These are phyloP conservation scores for Saturnia pavonia DNA, from an alignment of 2,888 invertebrate genomes.

Conservation along the genomic window DNA sequence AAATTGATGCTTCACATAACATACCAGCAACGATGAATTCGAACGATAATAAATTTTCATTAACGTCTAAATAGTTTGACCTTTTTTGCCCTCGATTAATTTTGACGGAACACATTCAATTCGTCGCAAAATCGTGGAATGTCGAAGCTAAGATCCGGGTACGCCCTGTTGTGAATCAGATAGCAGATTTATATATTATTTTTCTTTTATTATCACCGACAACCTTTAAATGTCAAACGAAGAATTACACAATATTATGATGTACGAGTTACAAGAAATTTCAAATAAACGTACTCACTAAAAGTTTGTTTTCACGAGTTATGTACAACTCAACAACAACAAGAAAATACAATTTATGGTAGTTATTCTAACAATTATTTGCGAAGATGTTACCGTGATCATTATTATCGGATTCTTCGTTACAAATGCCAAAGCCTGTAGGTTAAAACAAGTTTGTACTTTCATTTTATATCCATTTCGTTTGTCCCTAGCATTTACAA, in stretches of 20 bases:
- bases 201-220: neutral
- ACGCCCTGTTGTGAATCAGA: conserved; percentile 21
- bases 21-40: neutral
- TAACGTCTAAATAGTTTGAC: conserved; percentile 40
- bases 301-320: too few species aligned
- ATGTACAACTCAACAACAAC: too few species aligned
- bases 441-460: too few species aligned
- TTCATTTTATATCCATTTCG: too few species aligned
- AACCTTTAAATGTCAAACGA: neutral
- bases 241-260: neutral
- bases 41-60: conserved; percentile 47
- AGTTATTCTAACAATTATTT: too few species aligned
- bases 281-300: neutral
- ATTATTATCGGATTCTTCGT: too few species aligned
- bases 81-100: conserved; percentile 55
- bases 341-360: too few species aligned
- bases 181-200: conserved; percentile 15
- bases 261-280: neutral
- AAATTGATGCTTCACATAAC: neutral
- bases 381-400: too few species aligned
- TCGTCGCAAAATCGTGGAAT: conserved; percentile 51
- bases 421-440: too few species aligned
- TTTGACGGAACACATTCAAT: conserved; percentile 50
- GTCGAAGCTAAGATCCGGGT: conserved; percentile 22
- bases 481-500: too few species aligned